Percentiles rank a stretch among this genome's conserved stretches.
phyloP scores from a whole-genome alignment of 2,113 vertebrate species.

The Pachyramphus minor region DNA sequence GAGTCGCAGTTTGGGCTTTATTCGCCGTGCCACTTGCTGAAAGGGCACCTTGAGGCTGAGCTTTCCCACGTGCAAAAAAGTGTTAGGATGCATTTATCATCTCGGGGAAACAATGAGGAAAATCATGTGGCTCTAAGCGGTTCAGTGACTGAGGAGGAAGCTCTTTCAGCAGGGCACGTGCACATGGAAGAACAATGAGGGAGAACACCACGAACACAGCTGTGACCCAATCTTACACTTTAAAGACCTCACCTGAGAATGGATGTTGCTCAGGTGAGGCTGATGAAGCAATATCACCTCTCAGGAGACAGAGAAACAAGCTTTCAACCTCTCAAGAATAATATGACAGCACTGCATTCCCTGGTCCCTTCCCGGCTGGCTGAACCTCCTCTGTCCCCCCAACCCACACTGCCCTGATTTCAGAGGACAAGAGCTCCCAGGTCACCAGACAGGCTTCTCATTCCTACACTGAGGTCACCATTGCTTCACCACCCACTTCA shows the following conservation, averaged over 20 bases:
- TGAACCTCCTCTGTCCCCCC: fast-evolving
- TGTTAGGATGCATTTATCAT: neutral
- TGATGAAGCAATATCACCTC: neutral
- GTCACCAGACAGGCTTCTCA: neutral
- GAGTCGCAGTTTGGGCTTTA: fast-evolving
- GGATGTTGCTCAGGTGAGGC: neutral
- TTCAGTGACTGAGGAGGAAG: neutral
- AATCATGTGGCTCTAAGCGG: neutral
- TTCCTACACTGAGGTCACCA: neutral
- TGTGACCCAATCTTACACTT: fast-evolving
- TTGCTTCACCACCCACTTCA: neutral
- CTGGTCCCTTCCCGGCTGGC: fast-evolving
- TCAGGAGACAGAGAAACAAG: neutral
- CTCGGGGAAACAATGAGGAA: neutral
- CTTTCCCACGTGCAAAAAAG: neutral
- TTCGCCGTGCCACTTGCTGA: neutral
- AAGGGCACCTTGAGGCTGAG: neutral
- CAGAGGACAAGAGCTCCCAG: neutral
- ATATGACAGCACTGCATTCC: fast-evolving
- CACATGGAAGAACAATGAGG: neutral
- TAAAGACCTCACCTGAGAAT: neutral
- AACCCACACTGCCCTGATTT: fast-evolving
- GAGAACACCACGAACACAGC: neutral
- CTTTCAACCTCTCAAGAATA: neutral
- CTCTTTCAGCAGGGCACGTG: neutral